Evolutionary conservation across 2,888 invertebrate genomes (phyloP), one percentile per base, ranked within the genome.

Genomic region (Andrena fulva): DNA sequence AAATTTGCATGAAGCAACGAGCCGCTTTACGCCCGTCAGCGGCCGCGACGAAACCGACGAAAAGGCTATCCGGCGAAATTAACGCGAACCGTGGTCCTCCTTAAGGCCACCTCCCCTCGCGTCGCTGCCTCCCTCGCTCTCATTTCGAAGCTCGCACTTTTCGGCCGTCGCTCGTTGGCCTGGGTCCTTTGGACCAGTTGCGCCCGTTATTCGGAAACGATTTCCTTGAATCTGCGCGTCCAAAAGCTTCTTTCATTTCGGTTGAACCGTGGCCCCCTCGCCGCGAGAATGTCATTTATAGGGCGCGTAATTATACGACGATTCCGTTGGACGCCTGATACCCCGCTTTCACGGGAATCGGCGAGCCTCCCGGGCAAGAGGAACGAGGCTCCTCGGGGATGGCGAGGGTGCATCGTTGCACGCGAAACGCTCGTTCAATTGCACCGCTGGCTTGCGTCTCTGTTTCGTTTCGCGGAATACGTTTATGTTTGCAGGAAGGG

Each of bases 1-100:
- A 63, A 80, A 86, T 87, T 77, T 83, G 73, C 77, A 83, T 80
- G 85, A 87, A 85, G 78, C 74, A 73, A 27, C 69, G 63, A 60
- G 35, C 52, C 60, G 59, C 72, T 80, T 80, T 70, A 70, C 59
- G 62, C 2, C 48, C 24, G 31, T 7, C 48, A 8, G n/a, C 63
- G 63, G 54, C 42, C 31, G 68, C 10, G 10, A 50, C 56, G n/a
- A 68, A 42, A 42, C 42, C 42, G 42, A 35, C 71, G 62, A 67
- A 82, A 77, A 74, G 69, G 59, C 59, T 52, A 64, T 64, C 63
- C 62, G 64, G 56, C 74, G 71, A 80, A 83, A 86, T 84, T 81
- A 81, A 81, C 74, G 77, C 69, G 63, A 52, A 59, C 63, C 63
- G 48, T 52, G 59, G 62, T 66, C 33, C 60, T n/a, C 20, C 59